These are phyloP conservation scores for Petroica traversi DNA, from an alignment of 2,113 vertebrate species.

Conservation along the genomic window DNA sequence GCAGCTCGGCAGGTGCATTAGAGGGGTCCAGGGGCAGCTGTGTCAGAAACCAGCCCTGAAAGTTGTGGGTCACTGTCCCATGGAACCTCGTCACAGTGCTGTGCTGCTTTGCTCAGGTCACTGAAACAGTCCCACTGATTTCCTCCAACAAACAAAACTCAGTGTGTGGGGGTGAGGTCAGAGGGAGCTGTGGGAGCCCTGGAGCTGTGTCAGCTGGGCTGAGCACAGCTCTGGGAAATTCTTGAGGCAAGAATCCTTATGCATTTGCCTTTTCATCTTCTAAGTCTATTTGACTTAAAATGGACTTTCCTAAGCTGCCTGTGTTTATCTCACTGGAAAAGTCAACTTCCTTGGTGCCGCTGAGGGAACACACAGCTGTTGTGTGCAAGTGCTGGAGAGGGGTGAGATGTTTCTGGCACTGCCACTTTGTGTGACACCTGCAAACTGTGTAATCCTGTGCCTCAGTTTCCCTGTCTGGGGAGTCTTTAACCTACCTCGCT, in stretches of 20 bases:
- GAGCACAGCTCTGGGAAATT: not conserved
- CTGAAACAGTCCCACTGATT: not conserved
- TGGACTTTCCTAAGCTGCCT: not conserved
- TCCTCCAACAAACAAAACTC: not conserved
- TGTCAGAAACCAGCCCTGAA: not conserved
- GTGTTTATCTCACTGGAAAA: not conserved
- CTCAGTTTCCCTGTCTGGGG: conserved; percentile 14
- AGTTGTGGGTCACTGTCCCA: fast-evolving
- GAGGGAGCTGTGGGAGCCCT: not conserved
- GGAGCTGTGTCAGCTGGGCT: not conserved
- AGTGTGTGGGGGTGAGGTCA: not conserved
- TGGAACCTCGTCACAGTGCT: fast-evolving
- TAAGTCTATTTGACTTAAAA: not conserved
- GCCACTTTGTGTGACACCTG: not conserved
- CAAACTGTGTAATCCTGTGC: not conserved
- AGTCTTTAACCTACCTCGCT: conserved; percentile 44
- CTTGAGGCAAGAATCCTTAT: not conserved
- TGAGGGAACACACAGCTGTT: not conserved
- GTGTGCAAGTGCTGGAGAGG: not conserved
- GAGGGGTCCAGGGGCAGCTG: not conserved
- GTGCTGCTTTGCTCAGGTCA: not conserved
- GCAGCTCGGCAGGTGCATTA: not conserved
- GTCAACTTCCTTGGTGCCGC: not conserved
- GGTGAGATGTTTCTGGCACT: not conserved
- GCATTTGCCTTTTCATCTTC: not conserved